A percentile compares a stretch with the other conserved stretches of the same genome.
phyloP scores from a whole-genome alignment of 2,797 vertebrate species.

The Myiothlypis chrysogaster region DNA sequence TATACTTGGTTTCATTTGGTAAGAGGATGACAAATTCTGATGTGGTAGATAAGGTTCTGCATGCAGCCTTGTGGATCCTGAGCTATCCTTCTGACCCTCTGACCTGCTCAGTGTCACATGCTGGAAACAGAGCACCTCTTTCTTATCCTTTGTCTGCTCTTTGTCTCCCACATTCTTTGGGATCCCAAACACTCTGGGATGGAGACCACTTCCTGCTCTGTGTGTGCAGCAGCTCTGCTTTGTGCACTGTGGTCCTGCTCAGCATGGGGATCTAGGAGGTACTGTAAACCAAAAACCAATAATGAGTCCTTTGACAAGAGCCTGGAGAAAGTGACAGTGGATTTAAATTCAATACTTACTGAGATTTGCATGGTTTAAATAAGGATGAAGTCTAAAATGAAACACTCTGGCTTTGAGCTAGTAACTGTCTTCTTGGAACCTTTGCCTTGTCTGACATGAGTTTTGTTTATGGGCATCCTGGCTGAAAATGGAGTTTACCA shows the following conservation, averaged over 20 bases:
- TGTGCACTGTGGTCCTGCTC: background rate
- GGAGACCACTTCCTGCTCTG: background rate
- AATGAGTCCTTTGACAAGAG: constrained; percentile 21
- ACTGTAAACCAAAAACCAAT: constrained; percentile 17
- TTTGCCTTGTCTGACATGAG: background rate
- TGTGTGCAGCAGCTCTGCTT: background rate
- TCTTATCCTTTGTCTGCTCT: background rate
- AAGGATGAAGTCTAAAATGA: constrained; percentile 60
- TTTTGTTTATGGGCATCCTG: constrained; percentile 44
- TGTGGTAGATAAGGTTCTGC: background rate
- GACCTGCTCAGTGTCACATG: background rate
- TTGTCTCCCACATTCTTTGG: background rate
- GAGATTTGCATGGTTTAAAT: constrained; percentile 45
- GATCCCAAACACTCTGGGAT: background rate
- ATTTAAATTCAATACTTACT: constrained; percentile 46
- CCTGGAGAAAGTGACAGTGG: constrained; percentile 38
- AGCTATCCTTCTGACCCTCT: background rate
- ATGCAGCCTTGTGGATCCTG: background rate
- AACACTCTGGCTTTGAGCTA: constrained; percentile 56
- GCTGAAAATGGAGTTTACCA: constrained; percentile 34
- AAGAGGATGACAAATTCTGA: background rate
- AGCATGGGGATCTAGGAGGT: background rate
- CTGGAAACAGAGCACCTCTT: background rate
- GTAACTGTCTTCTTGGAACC: constrained; percentile 49
- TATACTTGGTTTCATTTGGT: background rate